phyloP scores from a whole-genome alignment of 2,888 invertebrate species.

The Entomobrya multifasciata region DNA sequence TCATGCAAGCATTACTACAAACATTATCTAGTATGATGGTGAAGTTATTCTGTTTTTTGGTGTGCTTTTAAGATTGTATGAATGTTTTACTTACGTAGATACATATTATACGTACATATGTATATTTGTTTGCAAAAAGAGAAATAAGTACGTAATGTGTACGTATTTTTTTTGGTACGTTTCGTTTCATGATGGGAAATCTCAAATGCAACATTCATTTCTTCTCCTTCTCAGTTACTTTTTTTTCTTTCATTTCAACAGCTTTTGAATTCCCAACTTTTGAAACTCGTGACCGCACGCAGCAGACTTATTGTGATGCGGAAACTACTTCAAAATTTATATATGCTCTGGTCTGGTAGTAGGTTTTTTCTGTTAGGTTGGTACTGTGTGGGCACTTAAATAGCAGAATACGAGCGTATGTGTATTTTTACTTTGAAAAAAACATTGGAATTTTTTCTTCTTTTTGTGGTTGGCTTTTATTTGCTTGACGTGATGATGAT shows the following conservation, averaged over 20 bases:
- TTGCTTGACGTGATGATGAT: not conserved
- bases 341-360: not conserved
- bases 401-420: not conserved
- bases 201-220: slow-evolving; percentile 70
- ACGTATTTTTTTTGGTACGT: slow-evolving; percentile 24
- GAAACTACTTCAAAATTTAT: slow-evolving; percentile 47
- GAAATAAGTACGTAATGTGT: not conserved
- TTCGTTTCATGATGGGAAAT: slow-evolving; percentile 48
- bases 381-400: not conserved
- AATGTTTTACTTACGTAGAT: not conserved
- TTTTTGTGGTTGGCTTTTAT: not conserved
- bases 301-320: slow-evolving; percentile 43
- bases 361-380: not conserved
- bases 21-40: slow-evolving; percentile 20
- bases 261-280: slow-evolving; percentile 60
- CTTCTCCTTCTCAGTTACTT: slow-evolving; percentile 20
- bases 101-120: not conserved
- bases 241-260: slow-evolving; percentile 44
- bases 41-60: not conserved
- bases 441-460: not conserved
- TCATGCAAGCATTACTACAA: slow-evolving; percentile 38
- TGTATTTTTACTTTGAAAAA: not conserved
- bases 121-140: not conserved
- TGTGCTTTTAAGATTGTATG: not conserved
- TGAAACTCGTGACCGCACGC: slow-evolving; percentile 58